Evolutionary conservation across 2,113 vertebrate species (phyloP), one percentile per base, ranked within the genome.

Genomic region (Siniperca knerii): DNA sequence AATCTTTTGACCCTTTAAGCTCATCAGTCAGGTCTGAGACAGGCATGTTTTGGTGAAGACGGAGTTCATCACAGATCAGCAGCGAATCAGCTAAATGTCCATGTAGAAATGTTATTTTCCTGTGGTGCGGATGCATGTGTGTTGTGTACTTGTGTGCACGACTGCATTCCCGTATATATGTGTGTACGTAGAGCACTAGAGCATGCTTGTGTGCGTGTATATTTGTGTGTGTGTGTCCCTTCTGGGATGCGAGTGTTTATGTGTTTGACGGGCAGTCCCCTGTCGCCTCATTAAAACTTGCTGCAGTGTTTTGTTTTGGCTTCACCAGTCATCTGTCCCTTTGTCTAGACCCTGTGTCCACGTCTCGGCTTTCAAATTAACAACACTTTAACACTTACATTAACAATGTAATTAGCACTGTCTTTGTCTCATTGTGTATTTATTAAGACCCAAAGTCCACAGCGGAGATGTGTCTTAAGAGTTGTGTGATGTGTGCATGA

Each of bases 261-360:
- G 78, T 60, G 84, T 84, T 85, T 93, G 92, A 91, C 68, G 21
- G 88, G 79, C 76, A 84, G 87, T 95, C 93, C 94, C 94, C 4
- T 9, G 90, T 79, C 55, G 82, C 72, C 91, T 94, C 91, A 94
- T 95, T 95, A 95, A 92, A 94, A 94, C 89, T 87, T 86, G 77
- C 74, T 78, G 79, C 87, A 75, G 73, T 90, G 89, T 92, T 93
- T 87, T 87, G 84, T 88, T 92, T 90, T 70, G 80, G 86, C 89
- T 90, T 89, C 87, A 79, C 79, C 87, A 93, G 77, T 92, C 90
- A 90, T 90, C 83, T 86, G 85, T 93, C 87, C 76, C 87, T 90
- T 90, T 90, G 86, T 91, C 87, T 89, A 87, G 91, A 90, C 88
- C 75, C 69, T 40, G 70, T 44, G 77, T 81, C 74, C 87, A 76